These are phyloP conservation scores for Scaptomyza polygonia DNA, from an alignment of 2,888 invertebrate species.

Conservation along the genomic window DNA sequence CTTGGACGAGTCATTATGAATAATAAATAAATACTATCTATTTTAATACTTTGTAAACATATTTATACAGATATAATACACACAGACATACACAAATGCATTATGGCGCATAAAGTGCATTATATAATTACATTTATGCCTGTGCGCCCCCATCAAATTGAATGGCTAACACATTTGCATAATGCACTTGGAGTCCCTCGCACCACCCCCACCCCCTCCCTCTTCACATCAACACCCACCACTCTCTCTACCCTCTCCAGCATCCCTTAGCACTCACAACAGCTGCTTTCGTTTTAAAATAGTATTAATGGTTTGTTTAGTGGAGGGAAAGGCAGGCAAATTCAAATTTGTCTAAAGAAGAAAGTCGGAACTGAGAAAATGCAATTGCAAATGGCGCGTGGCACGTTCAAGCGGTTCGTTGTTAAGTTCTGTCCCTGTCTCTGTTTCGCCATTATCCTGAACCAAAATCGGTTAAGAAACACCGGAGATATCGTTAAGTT, in stretches of 20 bases:
- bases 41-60: constrained; percentile 12
- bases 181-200: constrained; percentile 42
- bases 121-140: constrained; percentile 72
- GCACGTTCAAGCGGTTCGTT: constrained; percentile 10
- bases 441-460: too few relatives aligned
- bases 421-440: neutral
- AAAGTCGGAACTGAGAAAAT: constrained; percentile 3
- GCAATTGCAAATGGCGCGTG: constrained; percentile 28
- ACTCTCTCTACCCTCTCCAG: neutral
- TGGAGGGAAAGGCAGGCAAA: neutral
- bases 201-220: neutral
- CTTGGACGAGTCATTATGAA: constrained; percentile 17
- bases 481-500: too few relatives aligned
- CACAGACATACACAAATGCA: constrained; percentile 29
- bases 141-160: constrained; percentile 64
- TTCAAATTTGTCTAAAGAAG: constrained; percentile 1
- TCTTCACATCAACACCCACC: neutral
- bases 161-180: constrained; percentile 72
- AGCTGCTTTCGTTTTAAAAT: constrained; percentile 25
- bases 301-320: neutral
- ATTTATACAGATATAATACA: constrained; percentile 5
- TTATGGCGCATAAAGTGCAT: constrained; percentile 49
- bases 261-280: constrained; percentile 1
- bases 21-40: constrained; percentile 20
- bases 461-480: too few relatives aligned